Conservation (phyloP, 2,797 vertebrate species). For the Esox lucius region DNA sequence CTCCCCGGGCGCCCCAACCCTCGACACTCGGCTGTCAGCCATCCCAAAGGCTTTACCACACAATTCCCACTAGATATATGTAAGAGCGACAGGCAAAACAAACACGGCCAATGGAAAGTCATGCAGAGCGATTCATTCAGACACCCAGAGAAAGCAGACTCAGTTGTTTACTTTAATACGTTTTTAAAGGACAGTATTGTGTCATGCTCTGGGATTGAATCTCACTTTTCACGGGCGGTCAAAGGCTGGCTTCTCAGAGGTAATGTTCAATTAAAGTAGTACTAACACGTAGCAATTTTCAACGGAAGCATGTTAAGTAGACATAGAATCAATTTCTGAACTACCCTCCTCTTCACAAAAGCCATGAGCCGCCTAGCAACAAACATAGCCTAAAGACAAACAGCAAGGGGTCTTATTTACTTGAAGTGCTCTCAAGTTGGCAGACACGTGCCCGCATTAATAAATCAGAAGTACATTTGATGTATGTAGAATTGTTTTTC, state of each 20-base stretch:
- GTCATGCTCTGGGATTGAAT: neutral
- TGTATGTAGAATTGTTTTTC: conserved; percentile 73
- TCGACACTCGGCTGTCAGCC: conserved; percentile 68
- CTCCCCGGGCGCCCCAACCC: conserved; percentile 66
- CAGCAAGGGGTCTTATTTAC: conserved; percentile 39
- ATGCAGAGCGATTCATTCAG: conserved; percentile 39
- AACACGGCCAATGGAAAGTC: conserved; percentile 23
- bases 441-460: conserved; percentile 56
- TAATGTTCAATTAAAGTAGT: conserved; percentile 39
- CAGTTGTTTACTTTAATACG: conserved; percentile 7
- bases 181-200: conserved; percentile 1
- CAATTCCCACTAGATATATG: conserved; percentile 43
- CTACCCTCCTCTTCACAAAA: conserved; percentile 41
- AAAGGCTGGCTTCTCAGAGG: neutral
- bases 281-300: neutral
- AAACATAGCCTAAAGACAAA: conserved; percentile 18
- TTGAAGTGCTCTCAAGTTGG: conserved; percentile 50
- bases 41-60: conserved; percentile 55
- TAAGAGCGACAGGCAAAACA: neutral
- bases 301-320: conserved; percentile 17
- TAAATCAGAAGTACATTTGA: conserved; percentile 68
- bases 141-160: conserved; percentile 36
- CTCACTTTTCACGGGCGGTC: conserved; percentile 20
- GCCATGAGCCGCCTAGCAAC: conserved; percentile 43
- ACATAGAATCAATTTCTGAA: conserved; percentile 48